Percentiles rank a stretch among this genome's conserved stretches.
phyloP scores from a whole-genome alignment of 2,113 vertebrate genomes.

The Cariama cristata region DNA sequence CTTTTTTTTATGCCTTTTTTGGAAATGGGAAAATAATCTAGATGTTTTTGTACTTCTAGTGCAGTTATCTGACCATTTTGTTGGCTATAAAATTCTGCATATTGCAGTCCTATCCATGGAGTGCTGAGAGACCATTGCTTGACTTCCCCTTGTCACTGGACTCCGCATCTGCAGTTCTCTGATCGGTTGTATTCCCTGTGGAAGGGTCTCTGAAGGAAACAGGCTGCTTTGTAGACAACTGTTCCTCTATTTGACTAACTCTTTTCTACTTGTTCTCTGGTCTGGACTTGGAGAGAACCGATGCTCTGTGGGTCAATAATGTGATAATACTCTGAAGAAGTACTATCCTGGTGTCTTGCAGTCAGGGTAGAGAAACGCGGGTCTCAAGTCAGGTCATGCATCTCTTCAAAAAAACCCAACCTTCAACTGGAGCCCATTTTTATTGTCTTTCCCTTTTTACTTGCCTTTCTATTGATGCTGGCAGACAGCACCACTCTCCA shows the following conservation, averaged over 20 bases:
- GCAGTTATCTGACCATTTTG: not conserved
- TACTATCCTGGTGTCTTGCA: not conserved
- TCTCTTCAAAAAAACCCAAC: not conserved
- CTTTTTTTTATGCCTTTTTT: not conserved
- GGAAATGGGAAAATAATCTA: not conserved
- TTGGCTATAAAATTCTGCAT: not conserved
- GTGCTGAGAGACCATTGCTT: not conserved
- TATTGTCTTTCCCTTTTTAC: not conserved
- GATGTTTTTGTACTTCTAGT: not conserved
- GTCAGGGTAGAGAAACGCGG: not conserved
- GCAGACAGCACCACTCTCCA: not conserved
- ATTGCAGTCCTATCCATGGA: not conserved
- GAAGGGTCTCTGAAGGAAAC: not conserved
- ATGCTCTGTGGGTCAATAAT: not conserved
- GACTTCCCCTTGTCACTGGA: not conserved
- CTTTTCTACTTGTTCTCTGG: not conserved
- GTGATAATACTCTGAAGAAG: not conserved
- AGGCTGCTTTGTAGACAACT: not conserved
- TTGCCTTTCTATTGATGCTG: not conserved
- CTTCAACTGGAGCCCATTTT: not conserved
- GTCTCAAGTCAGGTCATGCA: not conserved
- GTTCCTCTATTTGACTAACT: not conserved
- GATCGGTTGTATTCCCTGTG: rapidly evolving
- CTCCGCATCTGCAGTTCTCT: not conserved
- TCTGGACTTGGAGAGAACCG: not conserved